These are phyloP conservation scores for Leptarthrus brevirostris DNA, from an alignment of 2,888 invertebrate species.

Conservation along the genomic window DNA sequence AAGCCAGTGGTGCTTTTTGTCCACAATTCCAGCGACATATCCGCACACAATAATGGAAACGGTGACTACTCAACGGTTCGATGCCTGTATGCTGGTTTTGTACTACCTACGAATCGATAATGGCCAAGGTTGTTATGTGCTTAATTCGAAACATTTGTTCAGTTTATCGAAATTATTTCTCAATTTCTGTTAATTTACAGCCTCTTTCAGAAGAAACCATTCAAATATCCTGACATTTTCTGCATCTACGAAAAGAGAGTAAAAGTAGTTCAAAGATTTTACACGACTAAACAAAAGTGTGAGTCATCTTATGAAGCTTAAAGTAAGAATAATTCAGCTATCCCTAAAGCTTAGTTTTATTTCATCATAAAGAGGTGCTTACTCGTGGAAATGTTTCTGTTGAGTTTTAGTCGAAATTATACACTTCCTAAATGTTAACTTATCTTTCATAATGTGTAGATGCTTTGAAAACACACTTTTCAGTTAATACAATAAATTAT, in stretches of 20 bases:
- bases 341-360: not conserved
- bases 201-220: too few species aligned
- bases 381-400: too few species aligned
- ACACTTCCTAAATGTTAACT: too few species aligned
- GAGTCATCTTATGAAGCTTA: not conserved
- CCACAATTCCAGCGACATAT: slow-evolving; percentile 3
- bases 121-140: slow-evolving; percentile 41
- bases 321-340: not conserved
- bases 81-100: slow-evolving; percentile 4
- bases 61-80: not conserved
- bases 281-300: not conserved
- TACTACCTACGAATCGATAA: slow-evolving; percentile 46
- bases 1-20: not conserved
- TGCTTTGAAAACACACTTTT: too few species aligned
- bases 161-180: slow-evolving; percentile 14
- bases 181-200: slow-evolving; percentile 9
- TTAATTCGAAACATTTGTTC: slow-evolving; percentile 33
- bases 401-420: too few species aligned
- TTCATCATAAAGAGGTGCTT: not conserved
- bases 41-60: not conserved
- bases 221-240: too few species aligned
- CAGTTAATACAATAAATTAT: too few species aligned
- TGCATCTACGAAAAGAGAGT: too few species aligned
- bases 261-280: not conserved
- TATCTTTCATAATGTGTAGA: too few species aligned